phyloP scores from a whole-genome alignment of 2,888 invertebrate genomes.

The Acrobasis consociella region DNA sequence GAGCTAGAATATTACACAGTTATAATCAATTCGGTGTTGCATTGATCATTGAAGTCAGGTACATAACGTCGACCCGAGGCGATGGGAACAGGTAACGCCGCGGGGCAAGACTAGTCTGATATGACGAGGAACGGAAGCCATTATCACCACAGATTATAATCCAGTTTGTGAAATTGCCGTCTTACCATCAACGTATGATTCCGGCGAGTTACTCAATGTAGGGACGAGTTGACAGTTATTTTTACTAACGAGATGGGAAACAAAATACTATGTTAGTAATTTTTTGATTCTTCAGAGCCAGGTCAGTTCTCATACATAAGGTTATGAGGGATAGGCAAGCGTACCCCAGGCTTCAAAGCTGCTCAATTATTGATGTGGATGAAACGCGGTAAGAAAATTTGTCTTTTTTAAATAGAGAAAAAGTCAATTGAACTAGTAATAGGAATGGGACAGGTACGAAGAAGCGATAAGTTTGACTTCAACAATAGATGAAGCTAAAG shows the following conservation, averaged over 20 bases:
- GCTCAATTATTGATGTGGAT: too few species aligned
- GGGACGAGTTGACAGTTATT: slow-evolving; percentile 19
- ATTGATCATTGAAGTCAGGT: slow-evolving; percentile 9
- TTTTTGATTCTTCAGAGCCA: neutral
- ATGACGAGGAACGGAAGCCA: slow-evolving; percentile 12
- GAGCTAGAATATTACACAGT: slow-evolving; percentile 13
- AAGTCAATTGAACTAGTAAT: too few species aligned
- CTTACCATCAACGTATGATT: neutral
- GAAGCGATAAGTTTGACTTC: too few species aligned
- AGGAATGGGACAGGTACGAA: too few species aligned
- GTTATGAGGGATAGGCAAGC: neutral
- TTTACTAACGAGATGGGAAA: slow-evolving; percentile 9
- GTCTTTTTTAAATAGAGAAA: too few species aligned
- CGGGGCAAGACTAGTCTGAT: slow-evolving; percentile 1
- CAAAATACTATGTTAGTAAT: neutral
- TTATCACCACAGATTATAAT: slow-evolving; percentile 22
- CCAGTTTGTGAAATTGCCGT: slow-evolving; percentile 13
- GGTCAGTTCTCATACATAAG: neutral
- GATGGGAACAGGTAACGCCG: slow-evolving; percentile 15
- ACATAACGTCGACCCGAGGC: slow-evolving; percentile 11
- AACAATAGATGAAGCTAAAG: too few species aligned
- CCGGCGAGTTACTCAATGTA: neutral
- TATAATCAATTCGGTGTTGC: slow-evolving; percentile 12
- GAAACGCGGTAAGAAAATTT: too few species aligned
- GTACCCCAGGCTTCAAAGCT: too few species aligned